Evolutionary conservation across 2,888 invertebrate genomes (phyloP), one percentile per base, ranked within the genome.

Genomic region (Xylota segnis): DNA sequence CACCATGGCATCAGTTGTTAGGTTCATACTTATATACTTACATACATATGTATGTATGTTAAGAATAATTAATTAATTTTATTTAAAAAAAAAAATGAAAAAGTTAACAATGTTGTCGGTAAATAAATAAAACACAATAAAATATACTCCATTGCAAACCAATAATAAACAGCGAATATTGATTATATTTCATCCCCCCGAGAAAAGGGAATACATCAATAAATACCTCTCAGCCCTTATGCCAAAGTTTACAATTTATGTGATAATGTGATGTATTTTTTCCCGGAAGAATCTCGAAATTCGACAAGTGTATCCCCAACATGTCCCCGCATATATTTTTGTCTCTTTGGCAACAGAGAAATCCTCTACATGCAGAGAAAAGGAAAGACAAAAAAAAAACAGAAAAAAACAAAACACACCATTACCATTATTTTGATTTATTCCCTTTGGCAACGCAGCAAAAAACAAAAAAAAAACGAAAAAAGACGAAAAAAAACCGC

Each of bases 391-490:
- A 14, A 14, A 18, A n/a, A n/a, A n/a, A n/a, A n/a, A n/a, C n/a
- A n/a, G n/a, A 23, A 23, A 23, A 47, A 47, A 34, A 47, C 12
- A 50, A 47, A 68, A 16, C 34, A 63, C 16, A 16, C 45, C 47
- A 71, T 70, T 47, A 47, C 63, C 61, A 71, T 78, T 78, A 71
- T 78, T 78, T 61, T 78, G 70, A 71, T 71, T 78, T 78, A 78
- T 71, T 78, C 61, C 78, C 63, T 56, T 61, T 61, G 78, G 70
- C 63, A 78, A 71, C 54, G 56, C 66, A 58, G 40, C 56, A 59
- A 23, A 37, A 56, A 32, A 45, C 18, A 23, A 70, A 27, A 34
- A 12, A 23, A 18, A 40, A 56, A n/a, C n/a, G n/a, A n/a, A n/a
- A n/a, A n/a, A n/a, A n/a, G n/a, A n/a, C n/a, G n/a, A n/a, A 29